These are phyloP conservation scores for Geodia barretti DNA, from an alignment of 37 sponge, comb jelly and placozoan species.

Conservation along the genomic window DNA sequence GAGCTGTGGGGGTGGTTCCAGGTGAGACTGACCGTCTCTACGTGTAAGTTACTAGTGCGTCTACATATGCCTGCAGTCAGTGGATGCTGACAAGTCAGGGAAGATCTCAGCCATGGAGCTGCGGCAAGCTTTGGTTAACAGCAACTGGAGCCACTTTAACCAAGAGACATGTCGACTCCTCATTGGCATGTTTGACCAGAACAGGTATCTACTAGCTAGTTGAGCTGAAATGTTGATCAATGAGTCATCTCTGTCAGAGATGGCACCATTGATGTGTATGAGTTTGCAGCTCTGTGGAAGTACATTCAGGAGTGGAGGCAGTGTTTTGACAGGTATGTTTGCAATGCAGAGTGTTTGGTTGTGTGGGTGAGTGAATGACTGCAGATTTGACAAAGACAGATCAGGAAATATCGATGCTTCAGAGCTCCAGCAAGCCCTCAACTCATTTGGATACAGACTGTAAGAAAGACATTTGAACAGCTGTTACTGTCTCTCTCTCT, in stretches of 20 bases:
- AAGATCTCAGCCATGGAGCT: conserved; percentile 79
- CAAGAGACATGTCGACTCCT: conserved; percentile 87
- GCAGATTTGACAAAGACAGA: conserved; percentile 85
- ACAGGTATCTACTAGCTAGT: conserved; percentile 49
- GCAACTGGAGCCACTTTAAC: conserved; percentile 93
- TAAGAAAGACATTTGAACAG: too few species aligned
- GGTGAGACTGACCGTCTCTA: conserved; percentile 27
- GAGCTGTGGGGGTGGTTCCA: conserved; percentile 84
- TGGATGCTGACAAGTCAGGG: conserved; percentile 79
- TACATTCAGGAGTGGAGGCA: conserved; percentile 90
- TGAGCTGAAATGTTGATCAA: background rate
- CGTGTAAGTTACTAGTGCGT: background rate
- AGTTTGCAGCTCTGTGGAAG: conserved; percentile 91
- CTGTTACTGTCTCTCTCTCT: too few species aligned
- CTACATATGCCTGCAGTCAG: conserved; percentile 67
- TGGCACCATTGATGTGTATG: conserved; percentile 90
- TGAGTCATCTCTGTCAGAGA: conserved; percentile 30
- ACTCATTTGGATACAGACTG: conserved; percentile 88
- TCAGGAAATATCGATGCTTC: conserved; percentile 84
- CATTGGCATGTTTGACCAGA: conserved; percentile 91
- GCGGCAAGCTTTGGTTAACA: conserved; percentile 82
- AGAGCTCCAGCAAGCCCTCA: conserved; percentile 85
- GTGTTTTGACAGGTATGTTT: conserved; percentile 86
- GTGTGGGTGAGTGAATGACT: background rate
- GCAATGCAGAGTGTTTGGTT: background rate